Conservation (phyloP, 2,888 invertebrate species). For the Gerris lacustris region DNA sequence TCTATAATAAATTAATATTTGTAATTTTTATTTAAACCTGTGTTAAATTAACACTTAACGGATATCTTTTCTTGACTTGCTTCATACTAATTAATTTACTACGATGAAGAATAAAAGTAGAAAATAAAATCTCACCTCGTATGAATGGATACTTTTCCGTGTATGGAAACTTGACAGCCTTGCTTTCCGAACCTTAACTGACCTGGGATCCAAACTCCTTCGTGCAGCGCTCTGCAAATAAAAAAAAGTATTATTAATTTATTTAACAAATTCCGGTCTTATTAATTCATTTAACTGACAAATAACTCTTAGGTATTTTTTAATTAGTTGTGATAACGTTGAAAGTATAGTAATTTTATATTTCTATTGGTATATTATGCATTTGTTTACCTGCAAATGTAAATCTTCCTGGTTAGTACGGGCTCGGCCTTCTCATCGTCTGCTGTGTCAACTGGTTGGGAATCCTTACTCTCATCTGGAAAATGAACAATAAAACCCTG, state of each 20-base stretch:
- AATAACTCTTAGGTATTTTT: too few relatives aligned
- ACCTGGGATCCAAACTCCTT: conserved; percentile 62
- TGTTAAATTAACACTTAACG: too few relatives aligned
- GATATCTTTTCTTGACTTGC: too few relatives aligned
- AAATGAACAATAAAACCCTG: neutral
- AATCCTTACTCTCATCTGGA: conserved; percentile 16
- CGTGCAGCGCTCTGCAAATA: conserved; percentile 47
- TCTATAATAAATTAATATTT: too few relatives aligned
- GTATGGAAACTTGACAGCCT: conserved; percentile 30
- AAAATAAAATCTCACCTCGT: conserved; percentile 35
- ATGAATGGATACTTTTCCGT: conserved; percentile 28
- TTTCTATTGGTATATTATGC: too few relatives aligned
- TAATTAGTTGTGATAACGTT: too few relatives aligned
- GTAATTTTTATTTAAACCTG: too few relatives aligned
- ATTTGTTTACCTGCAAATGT: conserved; percentile 45
- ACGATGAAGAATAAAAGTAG: neutral
- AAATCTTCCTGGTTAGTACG: conserved; percentile 39
- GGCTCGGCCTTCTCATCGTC: conserved; percentile 26
- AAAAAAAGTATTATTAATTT: neutral
- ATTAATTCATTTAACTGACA: too few relatives aligned
- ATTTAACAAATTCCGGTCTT: too few relatives aligned
- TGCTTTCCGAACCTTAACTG: conserved; percentile 46
- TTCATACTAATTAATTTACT: too few relatives aligned
- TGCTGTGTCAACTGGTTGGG: conserved; percentile 20
- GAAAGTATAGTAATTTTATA: too few relatives aligned